Evolutionary conservation across 2,113 vertebrate species (phyloP).

Genomic region (Crotalus helleri): DNA sequence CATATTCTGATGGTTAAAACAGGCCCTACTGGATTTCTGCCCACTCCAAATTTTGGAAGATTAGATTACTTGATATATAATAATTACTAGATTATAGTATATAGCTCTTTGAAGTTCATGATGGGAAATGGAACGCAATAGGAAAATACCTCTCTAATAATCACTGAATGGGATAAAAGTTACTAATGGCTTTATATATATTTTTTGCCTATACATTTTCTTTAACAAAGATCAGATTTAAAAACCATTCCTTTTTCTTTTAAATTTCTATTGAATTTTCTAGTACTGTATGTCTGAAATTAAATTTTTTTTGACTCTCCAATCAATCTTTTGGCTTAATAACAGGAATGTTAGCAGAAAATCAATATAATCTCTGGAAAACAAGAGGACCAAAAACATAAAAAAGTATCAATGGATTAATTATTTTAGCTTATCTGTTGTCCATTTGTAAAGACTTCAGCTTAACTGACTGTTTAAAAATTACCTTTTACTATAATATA

Average conservation of each 20-base stretch:
- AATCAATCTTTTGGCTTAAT: conserved; percentile 13
- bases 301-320: conserved; percentile 4
- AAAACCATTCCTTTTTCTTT: neutral
- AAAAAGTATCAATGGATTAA: conserved; percentile 17
- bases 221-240: neutral
- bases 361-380: neutral
- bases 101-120: too few species aligned
- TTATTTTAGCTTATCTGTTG: too few species aligned
- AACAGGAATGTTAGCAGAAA: conserved; percentile 8
- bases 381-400: conserved; percentile 9
- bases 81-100: too few species aligned
- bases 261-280: neutral
- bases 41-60: too few species aligned
- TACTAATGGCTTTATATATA: neutral
- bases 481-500: neutral
- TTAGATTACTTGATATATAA: too few species aligned
- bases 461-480: neutral
- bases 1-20: neutral
- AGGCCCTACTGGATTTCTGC: too few species aligned
- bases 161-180: neutral
- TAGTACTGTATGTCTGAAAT: conserved; percentile 8
- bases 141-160: neutral
- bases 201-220: neutral
- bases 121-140: neutral
- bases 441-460: too few species aligned